A percentile compares a stretch with the other conserved stretches of the same genome.
Evolutionary conservation across 1,140 invertebrate genomes (phyloP).

Genomic region (Caenorhabditis inopinata): DNA sequence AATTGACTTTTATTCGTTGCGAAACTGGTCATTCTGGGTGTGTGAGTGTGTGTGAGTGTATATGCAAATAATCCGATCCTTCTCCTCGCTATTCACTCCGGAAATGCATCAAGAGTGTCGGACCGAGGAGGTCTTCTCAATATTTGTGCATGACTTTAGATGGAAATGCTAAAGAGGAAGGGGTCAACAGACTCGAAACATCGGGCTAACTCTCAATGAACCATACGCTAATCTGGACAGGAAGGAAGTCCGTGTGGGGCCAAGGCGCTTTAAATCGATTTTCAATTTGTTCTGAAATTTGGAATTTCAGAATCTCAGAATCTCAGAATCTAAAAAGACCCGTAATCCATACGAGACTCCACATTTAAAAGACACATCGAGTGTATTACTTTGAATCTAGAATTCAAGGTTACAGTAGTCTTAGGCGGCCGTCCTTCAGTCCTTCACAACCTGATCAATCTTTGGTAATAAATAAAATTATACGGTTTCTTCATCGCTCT

Average conservation of each 20-base stretch:
- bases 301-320: too few species aligned
- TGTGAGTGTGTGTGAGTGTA: not conserved
- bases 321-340: too few species aligned
- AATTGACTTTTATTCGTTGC: not conserved
- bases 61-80: conserved; percentile 23
- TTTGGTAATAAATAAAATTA: too few species aligned
- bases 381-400: too few species aligned
- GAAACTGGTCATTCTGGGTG: not conserved
- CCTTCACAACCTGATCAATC: too few species aligned
- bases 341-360: too few species aligned
- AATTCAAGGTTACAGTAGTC: too few species aligned
- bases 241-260: not conserved
- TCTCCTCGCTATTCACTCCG: not conserved
- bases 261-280: too few species aligned
- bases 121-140: not conserved
- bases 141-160: conserved; percentile 24
- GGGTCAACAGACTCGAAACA: not conserved
- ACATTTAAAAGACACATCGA: too few species aligned
- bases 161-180: not conserved
- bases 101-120: not conserved
- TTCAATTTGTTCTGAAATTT: too few species aligned
- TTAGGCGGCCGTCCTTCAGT: too few species aligned
- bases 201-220: not conserved
- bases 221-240: not conserved
- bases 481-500: too few species aligned